These are phyloP conservation scores for Megalopta genalis DNA, from an alignment of 1,140 invertebrate species.

Conservation along the genomic window DNA sequence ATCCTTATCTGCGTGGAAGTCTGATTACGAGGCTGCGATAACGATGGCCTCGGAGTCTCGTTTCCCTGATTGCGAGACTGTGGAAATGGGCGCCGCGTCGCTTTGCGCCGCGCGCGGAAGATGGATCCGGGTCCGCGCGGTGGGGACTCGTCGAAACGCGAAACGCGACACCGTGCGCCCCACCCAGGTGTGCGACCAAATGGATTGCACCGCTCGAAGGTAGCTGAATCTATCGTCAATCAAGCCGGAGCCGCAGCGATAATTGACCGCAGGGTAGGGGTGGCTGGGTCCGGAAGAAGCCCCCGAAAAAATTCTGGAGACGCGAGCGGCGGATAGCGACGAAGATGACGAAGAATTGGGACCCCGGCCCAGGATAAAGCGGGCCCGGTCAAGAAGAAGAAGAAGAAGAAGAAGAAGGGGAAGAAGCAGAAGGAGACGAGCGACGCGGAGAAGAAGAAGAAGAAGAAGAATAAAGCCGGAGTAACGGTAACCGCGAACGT, in stretches of 20 bases:
- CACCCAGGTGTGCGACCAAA: constrained; percentile 46
- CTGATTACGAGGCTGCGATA: constrained; percentile 42
- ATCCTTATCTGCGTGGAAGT: constrained; percentile 6
- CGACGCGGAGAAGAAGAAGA: constrained; percentile 1
- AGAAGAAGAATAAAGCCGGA: constrained; percentile 45
- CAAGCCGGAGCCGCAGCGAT: constrained; percentile 29
- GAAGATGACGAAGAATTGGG: constrained; percentile 50
- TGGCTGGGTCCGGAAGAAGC: constrained; percentile 10
- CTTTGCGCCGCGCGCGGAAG: too few relatives aligned
- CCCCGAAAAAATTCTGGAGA: constrained; percentile 45
- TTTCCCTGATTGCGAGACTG: not conserved
- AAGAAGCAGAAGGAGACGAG: constrained; percentile 33
- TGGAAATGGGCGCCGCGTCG: too few relatives aligned
- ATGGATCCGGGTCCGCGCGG: too few relatives aligned
- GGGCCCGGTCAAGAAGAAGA: not conserved
- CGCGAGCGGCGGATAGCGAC: constrained; percentile 29
- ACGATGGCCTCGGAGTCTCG: constrained; percentile 2
- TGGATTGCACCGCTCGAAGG: constrained; percentile 38
- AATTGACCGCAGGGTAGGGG: constrained; percentile 44
- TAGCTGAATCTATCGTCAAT: constrained; percentile 49
- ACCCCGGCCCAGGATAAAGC: constrained; percentile 19
- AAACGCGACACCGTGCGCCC: constrained; percentile 19
- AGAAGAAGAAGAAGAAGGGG: constrained; percentile 45
- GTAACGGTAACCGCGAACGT: constrained; percentile 65
- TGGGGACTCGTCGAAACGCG: not conserved